Evolutionary conservation across 1,140 invertebrate species (phyloP).

Genomic region (Leptinotarsa texana): DNA sequence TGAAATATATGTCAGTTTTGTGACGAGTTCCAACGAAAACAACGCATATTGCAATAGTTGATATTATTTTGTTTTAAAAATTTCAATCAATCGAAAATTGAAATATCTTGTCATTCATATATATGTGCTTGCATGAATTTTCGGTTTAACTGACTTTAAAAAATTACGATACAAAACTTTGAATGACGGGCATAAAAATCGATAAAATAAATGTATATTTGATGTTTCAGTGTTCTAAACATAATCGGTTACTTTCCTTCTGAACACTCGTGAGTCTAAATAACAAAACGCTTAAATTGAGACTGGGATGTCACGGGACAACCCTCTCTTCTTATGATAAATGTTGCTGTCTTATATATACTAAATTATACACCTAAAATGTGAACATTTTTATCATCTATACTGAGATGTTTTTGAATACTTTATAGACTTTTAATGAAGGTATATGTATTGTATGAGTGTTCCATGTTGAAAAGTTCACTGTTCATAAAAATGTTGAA

Average conservation of each 20-base stretch:
- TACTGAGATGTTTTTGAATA: slow-evolving; percentile 38
- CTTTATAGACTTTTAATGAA: slow-evolving; percentile 20
- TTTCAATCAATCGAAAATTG: too few relatives aligned
- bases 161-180: too few relatives aligned
- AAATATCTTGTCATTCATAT: too few relatives aligned
- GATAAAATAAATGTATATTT: too few relatives aligned
- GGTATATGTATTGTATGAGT: slow-evolving; percentile 15
- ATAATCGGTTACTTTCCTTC: neutral
- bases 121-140: too few relatives aligned
- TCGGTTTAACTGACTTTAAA: too few relatives aligned
- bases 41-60: too few relatives aligned
- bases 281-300: slow-evolving; percentile 38
- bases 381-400: slow-evolving; percentile 24
- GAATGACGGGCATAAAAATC: too few relatives aligned
- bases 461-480: slow-evolving; percentile 23
- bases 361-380: slow-evolving; percentile 31
- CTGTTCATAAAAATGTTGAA: neutral
- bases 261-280: slow-evolving; percentile 18
- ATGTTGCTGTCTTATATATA: slow-evolving; percentile 38
- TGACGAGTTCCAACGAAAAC: too few relatives aligned
- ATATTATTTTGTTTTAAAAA: too few relatives aligned
- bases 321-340: slow-evolving; percentile 37
- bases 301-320: slow-evolving; percentile 26
- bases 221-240: neutral
- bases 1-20: neutral